A percentile compares a stretch with the other conserved stretches of the same genome.
phyloP scores from a whole-genome alignment of 2,113 vertebrate species.

The Ictalurus punctatus region DNA sequence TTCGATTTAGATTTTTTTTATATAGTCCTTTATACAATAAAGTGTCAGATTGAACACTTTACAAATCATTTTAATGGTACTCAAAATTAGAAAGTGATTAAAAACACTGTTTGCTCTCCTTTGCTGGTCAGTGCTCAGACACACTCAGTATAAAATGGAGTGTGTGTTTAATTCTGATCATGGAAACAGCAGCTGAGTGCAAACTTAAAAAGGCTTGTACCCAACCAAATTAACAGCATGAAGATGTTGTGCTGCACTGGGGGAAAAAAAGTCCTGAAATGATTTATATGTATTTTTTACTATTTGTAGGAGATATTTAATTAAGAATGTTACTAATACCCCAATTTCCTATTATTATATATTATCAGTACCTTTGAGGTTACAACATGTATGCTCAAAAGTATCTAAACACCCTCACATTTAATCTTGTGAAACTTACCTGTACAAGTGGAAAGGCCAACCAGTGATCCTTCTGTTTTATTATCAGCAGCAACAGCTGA shows the following conservation, averaged over 20 bases:
- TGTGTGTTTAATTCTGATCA: neutral
- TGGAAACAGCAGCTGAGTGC: neutral
- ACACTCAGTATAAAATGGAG: neutral
- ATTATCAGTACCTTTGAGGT: neutral
- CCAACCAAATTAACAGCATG: too few relatives aligned
- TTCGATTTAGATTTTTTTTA: neutral
- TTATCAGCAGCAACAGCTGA: conserved; percentile 21
- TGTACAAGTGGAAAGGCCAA: neutral
- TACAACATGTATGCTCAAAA: neutral
- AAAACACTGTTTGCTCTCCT: neutral
- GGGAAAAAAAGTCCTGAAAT: neutral
- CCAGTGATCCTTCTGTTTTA: neutral
- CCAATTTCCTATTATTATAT: neutral
- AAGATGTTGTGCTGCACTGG: neutral
- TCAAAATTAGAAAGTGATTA: neutral
- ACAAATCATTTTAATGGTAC: neutral
- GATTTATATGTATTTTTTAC: neutral
- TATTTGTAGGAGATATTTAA: neutral
- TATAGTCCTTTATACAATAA: neutral
- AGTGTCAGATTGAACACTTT: neutral
- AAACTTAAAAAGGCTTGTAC: neutral
- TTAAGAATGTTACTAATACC: neutral
- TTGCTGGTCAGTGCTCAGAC: neutral
- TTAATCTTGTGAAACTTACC: conserved; percentile 16
- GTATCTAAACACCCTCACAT: neutral